Percentiles rank a stretch among this genome's conserved stretches.
Evolutionary conservation across 1,140 invertebrate species (phyloP).

Genomic region (Himalopsyche phryganea): DNA sequence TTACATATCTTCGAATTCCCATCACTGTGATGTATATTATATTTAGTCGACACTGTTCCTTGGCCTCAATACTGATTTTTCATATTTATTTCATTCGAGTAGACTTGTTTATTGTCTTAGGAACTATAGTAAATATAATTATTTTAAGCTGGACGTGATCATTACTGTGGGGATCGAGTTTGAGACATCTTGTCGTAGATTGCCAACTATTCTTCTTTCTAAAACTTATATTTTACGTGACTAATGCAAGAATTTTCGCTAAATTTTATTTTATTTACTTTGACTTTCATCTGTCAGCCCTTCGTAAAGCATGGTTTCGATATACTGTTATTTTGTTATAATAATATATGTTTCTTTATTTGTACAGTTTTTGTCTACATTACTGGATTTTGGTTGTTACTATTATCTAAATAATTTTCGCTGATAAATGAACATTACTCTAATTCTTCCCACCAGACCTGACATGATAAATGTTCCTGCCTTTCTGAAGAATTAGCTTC

Average conservation of each 20-base stretch:
- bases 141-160: constrained; percentile 18
- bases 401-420: background rate
- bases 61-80: constrained; percentile 22
- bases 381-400: background rate
- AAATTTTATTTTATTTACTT: background rate
- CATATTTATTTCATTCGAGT: constrained; percentile 2
- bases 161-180: constrained; percentile 20
- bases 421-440: too few relatives aligned
- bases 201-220: constrained; percentile 5
- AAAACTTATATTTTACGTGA: background rate
- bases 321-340: background rate
- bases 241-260: background rate
- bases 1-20: constrained; percentile 29
- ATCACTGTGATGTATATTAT: constrained; percentile 26
- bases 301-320: constrained; percentile 10
- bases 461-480: too few relatives aligned
- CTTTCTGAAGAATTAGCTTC: too few relatives aligned
- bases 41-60: constrained; percentile 27
- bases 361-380: too few relatives aligned
- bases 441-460: too few relatives aligned
- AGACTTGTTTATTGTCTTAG: constrained; percentile 21
- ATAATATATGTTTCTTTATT: too few relatives aligned
- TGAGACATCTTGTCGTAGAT: constrained; percentile 22
- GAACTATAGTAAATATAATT: constrained; percentile 15
- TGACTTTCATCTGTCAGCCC: constrained; percentile 4